Conservation (phyloP, 2,888 invertebrate species). For the Drosophila phalerata region DNA sequence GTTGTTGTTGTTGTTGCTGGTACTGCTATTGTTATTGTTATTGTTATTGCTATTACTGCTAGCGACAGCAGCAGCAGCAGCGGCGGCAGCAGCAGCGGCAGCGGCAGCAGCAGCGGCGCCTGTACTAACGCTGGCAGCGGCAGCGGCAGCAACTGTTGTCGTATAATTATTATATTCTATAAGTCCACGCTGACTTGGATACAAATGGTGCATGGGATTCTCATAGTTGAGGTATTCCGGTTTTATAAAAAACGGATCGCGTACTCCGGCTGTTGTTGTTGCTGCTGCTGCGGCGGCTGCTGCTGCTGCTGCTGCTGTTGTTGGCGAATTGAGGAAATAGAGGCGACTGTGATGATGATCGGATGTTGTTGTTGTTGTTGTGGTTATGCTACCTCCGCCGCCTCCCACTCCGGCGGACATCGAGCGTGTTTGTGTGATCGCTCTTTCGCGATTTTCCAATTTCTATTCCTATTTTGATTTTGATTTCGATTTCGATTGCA, state of each 20-base stretch:
- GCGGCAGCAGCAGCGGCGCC: slow-evolving; percentile 74
- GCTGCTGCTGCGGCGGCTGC: too few species aligned
- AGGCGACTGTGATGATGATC: slow-evolving; percentile 84
- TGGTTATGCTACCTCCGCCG: slow-evolving; percentile 84
- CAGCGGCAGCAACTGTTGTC: slow-evolving; percentile 67
- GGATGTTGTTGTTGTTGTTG: slow-evolving; percentile 34
- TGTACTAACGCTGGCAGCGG: slow-evolving; percentile 53
- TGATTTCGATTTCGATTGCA: too few species aligned
- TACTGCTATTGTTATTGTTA: slow-evolving; percentile 33
- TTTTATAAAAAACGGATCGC: slow-evolving; percentile 83
- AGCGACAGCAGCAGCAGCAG: slow-evolving; percentile 49
- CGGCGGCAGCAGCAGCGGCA: slow-evolving; percentile 63
- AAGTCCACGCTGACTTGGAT: slow-evolving; percentile 81
- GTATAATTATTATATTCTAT: slow-evolving; percentile 83
- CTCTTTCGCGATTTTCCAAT: slow-evolving; percentile 68
- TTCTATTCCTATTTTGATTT: too few species aligned
- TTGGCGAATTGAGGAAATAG: slow-evolving; percentile 83
- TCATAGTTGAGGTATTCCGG: slow-evolving; percentile 84
- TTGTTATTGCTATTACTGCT: slow-evolving; percentile 18
- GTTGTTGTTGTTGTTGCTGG: slow-evolving; percentile 21
- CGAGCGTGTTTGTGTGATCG: slow-evolving; percentile 65
- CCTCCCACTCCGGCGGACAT: slow-evolving; percentile 85
- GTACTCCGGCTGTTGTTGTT: too few species aligned
- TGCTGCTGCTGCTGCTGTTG: too few species aligned
- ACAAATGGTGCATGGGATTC: slow-evolving; percentile 84